Conservation (phyloP, 2,888 invertebrate species). For the Hirtodrosophila cameraria region DNA sequence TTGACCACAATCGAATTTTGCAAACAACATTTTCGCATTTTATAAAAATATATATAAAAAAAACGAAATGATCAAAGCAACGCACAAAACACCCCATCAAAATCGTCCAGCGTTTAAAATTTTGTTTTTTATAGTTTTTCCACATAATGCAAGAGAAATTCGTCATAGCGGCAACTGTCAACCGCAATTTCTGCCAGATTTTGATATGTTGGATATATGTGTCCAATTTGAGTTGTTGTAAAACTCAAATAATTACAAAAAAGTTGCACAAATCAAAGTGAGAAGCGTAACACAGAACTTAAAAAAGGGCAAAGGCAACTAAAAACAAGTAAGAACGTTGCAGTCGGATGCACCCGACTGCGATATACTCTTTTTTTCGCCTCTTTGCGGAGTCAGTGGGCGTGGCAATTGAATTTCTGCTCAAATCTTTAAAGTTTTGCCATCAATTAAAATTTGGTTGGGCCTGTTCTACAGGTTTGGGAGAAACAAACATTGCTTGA, state of each 20-base stretch:
- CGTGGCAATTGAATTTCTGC: too few relatives aligned
- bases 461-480: too few relatives aligned
- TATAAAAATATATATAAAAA: slow-evolving; percentile 6
- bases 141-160: slow-evolving; percentile 18
- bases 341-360: too few relatives aligned
- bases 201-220: slow-evolving; percentile 19
- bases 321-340: too few relatives aligned
- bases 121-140: slow-evolving; percentile 32
- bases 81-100: not conserved
- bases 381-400: too few relatives aligned
- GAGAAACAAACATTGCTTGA: too few relatives aligned
- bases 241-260: slow-evolving; percentile 20
- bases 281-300: slow-evolving; percentile 33
- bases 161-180: slow-evolving; percentile 37
- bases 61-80: slow-evolving; percentile 32
- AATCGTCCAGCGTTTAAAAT: slow-evolving; percentile 6
- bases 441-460: too few relatives aligned
- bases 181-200: slow-evolving; percentile 6
- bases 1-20: slow-evolving; percentile 57
- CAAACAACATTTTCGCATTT: slow-evolving; percentile 14
- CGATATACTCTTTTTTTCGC: too few relatives aligned
- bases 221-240: slow-evolving; percentile 19
- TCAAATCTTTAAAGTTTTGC: too few relatives aligned
- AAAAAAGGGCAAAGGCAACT: not conserved
- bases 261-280: slow-evolving; percentile 43